phyloP scores from a whole-genome alignment of 2,113 vertebrate species.

The Epinephelus cyanopodus region DNA sequence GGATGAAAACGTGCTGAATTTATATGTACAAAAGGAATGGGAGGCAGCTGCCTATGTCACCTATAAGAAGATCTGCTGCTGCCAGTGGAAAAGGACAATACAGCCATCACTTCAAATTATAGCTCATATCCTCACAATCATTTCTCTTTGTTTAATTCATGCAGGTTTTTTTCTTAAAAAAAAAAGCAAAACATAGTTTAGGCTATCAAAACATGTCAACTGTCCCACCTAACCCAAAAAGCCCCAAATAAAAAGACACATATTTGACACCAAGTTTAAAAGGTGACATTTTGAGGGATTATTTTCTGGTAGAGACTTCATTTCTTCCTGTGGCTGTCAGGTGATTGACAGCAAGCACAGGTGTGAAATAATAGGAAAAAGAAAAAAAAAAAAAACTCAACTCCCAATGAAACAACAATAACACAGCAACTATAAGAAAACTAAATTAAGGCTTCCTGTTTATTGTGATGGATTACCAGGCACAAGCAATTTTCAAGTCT shows the following conservation, averaged over 20 bases:
- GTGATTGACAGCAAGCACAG: conserved; percentile 56
- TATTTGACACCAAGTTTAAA: conserved; percentile 30
- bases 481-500: conserved; percentile 53
- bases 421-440: conserved; percentile 41
- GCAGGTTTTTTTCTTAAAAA: background rate
- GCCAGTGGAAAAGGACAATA: too few species aligned
- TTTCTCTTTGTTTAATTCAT: background rate
- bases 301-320: conserved; percentile 24
- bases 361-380: conserved; percentile 47
- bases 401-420: conserved; percentile 55
- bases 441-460: conserved; percentile 57
- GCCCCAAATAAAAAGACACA: background rate
- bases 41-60: too few species aligned
- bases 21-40: too few species aligned
- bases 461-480: conserved; percentile 63
- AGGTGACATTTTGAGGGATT: conserved; percentile 40
- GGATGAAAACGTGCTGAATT: too few species aligned
- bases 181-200: background rate
- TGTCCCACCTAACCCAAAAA: background rate
- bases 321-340: conserved; percentile 26
- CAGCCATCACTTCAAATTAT: background rate
- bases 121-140: background rate
- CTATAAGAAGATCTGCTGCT: too few species aligned
- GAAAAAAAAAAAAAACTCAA: background rate
- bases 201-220: background rate